Base-by-base conservation (phyloP, 2,888 invertebrate genomes). In the Oligia latruncula region DNA sequence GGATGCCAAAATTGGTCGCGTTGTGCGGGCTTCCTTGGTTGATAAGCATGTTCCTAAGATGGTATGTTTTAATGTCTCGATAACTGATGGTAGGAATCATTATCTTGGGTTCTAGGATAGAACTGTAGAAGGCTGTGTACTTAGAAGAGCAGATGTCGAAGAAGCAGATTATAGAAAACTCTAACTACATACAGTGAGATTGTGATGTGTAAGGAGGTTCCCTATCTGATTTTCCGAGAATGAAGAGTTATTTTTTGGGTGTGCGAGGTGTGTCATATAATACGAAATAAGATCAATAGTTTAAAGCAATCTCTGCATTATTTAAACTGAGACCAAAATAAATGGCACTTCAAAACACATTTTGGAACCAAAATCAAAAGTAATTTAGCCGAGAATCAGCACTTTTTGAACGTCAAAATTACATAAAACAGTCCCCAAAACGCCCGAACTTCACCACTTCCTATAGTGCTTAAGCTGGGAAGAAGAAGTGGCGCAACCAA, bases 1-100 rank as follows among this genome's bases (percentile, higher is more conserved):
- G 89, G 89, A 92, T 88, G 88, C 92, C 92, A 90, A 93, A 93
- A 93, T 93, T 92, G 92, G 92, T 77, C 79, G 84, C 87, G 86
- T 80, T 84, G 88, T 87, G 81, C 89, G 80, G 87, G 89, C 89
- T 90, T 91, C 92, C 91, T 91, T 87, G 71, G 81, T 86, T 86
- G 91, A 92, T 92, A 92, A 89, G 88, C 85, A 73, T 73, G 75
- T 5, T 71, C 77, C 72, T 80, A 84, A 85, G 74, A 87, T 80
- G 81, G 83, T 72, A 62, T 81, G 87, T 84, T 86, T 83, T 83
- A 82, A 72, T 76, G 71, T 86, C 62, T 71, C 35, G 23, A 83
- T 77, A 74, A 58, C 58, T 70, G 74, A 77, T 77, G 58, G 74
- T 2, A 15, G 62, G 70, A 52, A 43, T 70, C 52, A 67, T 78